Base-by-base conservation (phyloP, 2,888 invertebrate species). In the Homarus gammarus region DNA sequence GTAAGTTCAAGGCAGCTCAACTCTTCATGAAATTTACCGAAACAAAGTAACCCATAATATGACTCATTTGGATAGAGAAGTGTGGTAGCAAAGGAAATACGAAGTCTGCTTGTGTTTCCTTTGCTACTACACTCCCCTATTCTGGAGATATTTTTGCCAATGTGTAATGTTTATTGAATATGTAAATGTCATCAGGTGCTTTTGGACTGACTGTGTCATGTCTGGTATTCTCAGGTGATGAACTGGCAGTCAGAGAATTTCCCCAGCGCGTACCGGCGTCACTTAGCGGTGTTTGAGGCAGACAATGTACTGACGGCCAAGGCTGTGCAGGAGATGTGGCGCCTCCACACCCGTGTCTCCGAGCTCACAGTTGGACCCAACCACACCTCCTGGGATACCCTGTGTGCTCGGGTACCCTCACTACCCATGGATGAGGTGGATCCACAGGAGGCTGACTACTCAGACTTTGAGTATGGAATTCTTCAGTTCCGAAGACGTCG, bases 171-270 rank as follows among this genome's bases (percentile, higher is more conserved):
- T 6, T 6, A 68, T 68, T 68, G 27, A 6, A 5, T 68, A 68
- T 6, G 31, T 68, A 12, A 27, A 10, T 12, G 22, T 31, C 12
- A 10, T 6, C 12, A n/a, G 12, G 12, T 68, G n/a, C 70, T 68
- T 68, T 68, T 15, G 8, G 22, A 38, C 68, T 33, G 27, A 68
- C 18, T n/a, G 12, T 2, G 68, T 36, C 38, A 2, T 31, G 12
- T 33, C 10, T 40, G n/a, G 15, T 93, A 95, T 95, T 72, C 56
- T 22, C 93, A 94, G 92, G 96, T 96, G 92, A 96, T 96, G 5
- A 95, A 96, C 93, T 97, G 97, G 96, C 95, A 96, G 89, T 95
- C 96, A 93, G 94, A 95, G 31, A 95, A 95, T 90, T 96, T 96
- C 93, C 95, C 96, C 89, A 95, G 95, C 82, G 96, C 95, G 15